phyloP scores from a whole-genome alignment of 23 tunicate species.

The Halocynthia aurantium region DNA sequence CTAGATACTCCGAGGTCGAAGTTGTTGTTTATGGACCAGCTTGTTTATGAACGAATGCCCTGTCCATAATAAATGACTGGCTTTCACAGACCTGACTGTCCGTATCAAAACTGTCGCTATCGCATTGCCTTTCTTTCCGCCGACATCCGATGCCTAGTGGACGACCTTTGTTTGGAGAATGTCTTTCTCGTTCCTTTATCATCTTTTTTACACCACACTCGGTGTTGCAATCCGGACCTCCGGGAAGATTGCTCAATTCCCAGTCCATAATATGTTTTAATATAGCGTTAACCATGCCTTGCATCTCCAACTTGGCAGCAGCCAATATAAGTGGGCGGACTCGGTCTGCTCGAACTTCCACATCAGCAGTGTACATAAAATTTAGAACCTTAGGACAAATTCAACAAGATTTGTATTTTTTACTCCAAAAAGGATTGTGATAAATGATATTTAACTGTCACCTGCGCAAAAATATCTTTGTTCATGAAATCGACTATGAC shows the following conservation, averaged over 20 bases:
- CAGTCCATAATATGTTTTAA: slow-evolving; percentile 36
- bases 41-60: background rate
- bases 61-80: too few relatives aligned
- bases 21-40: background rate
- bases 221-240: too few relatives aligned
- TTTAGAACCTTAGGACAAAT: slow-evolving; percentile 39
- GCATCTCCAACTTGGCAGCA: slow-evolving; percentile 75
- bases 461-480: slow-evolving; percentile 69
- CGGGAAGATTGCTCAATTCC: slow-evolving; percentile 15
- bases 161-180: too few relatives aligned
- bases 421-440: background rate
- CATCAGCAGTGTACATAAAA: slow-evolving; percentile 89
- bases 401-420: background rate
- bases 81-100: too few relatives aligned
- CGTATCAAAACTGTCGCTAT: too few relatives aligned
- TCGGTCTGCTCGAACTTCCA: slow-evolving; percentile 29
- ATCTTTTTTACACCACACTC: too few relatives aligned
- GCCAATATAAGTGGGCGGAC: slow-evolving; percentile 62
- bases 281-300: slow-evolving; percentile 70
- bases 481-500: slow-evolving; percentile 68
- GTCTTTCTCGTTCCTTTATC: too few relatives aligned
- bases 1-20: too few relatives aligned
- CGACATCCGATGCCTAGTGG: too few relatives aligned
- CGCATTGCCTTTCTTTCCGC: too few relatives aligned
- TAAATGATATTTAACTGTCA: background rate